Conservation (phyloP, 2,113 vertebrate genomes). For the Gopherus flavomarginatus region DNA sequence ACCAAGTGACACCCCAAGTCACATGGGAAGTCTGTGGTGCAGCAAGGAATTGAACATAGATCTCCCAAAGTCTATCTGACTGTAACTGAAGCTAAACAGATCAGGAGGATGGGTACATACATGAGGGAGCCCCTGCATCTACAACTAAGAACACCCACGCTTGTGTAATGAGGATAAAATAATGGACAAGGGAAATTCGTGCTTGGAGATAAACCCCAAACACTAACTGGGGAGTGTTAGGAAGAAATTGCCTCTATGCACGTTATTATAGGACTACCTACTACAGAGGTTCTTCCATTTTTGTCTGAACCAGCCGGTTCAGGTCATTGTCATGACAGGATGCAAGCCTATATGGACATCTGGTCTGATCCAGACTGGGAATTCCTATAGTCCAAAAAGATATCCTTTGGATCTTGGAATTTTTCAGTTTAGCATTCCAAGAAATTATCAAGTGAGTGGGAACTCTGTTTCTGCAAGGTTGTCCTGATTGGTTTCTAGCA, state of each 20-base stretch:
- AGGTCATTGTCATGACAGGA: conserved; percentile 15
- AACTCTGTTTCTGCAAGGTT: conserved; percentile 52
- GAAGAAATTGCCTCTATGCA: conserved; percentile 1
- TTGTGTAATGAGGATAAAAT: not conserved
- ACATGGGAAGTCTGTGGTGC: accelerated
- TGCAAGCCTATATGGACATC: conserved; percentile 41
- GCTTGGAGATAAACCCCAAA: accelerated
- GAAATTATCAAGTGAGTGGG: conserved; percentile 42
- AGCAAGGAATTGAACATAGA: not conserved
- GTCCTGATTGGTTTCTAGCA: conserved; percentile 57
- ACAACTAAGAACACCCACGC: not conserved
- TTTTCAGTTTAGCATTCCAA: conserved; percentile 61
- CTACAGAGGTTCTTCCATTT: not conserved
- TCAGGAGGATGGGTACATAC: not conserved
- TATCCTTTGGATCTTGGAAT: conserved; percentile 35
- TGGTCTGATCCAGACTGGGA: conserved; percentile 47
- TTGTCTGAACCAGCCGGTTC: conserved; percentile 30
- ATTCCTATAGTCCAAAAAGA: conserved; percentile 44
- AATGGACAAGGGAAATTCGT: not conserved
- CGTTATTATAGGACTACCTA: not conserved
- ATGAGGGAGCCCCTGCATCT: not conserved
- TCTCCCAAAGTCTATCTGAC: not conserved
- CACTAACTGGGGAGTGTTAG: not conserved
- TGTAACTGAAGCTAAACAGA: not conserved
- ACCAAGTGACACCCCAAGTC: not conserved